phyloP scores from a whole-genome alignment of 1,140 invertebrate species.

The Drosophila jambulina region DNA sequence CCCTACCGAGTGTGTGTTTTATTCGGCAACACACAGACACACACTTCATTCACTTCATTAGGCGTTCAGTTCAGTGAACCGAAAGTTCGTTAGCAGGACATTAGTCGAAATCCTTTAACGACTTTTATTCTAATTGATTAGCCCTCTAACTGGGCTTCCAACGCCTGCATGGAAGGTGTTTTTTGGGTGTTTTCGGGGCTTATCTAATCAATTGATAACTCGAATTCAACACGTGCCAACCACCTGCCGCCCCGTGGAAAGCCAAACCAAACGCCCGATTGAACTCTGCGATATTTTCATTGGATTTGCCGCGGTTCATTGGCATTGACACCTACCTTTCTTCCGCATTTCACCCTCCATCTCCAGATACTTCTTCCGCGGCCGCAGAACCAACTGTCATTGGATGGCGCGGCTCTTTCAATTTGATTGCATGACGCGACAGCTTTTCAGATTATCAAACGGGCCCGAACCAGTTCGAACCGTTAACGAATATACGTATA shows the following conservation, averaged over 20 bases:
- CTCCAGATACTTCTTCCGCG: neutral
- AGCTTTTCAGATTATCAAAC: conserved; percentile 55
- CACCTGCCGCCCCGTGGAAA: neutral
- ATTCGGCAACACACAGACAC: neutral
- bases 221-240: conserved; percentile 42
- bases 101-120: conserved; percentile 48
- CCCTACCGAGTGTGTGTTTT: neutral
- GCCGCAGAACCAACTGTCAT: conserved; percentile 26
- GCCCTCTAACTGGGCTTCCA: conserved; percentile 18
- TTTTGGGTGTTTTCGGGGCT: neutral
- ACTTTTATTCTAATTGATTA: conserved; percentile 58
- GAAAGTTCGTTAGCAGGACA: conserved; percentile 46
- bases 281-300: conserved; percentile 38
- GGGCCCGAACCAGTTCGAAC: conserved; percentile 3
- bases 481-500: conserved; percentile 42
- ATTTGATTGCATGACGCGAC: conserved; percentile 65
- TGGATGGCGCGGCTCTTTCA: conserved; percentile 35
- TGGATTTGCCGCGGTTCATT: conserved; percentile 43
- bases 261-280: conserved; percentile 13
- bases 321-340: conserved; percentile 53
- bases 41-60: conserved; percentile 38
- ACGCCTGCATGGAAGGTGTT: conserved; percentile 9
- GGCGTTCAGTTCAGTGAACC: conserved; percentile 47
- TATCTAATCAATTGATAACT: conserved; percentile 58
- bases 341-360: conserved; percentile 33